Evolutionary conservation across 2,888 invertebrate genomes (phyloP).

Genomic region (Boloria selene): DNA sequence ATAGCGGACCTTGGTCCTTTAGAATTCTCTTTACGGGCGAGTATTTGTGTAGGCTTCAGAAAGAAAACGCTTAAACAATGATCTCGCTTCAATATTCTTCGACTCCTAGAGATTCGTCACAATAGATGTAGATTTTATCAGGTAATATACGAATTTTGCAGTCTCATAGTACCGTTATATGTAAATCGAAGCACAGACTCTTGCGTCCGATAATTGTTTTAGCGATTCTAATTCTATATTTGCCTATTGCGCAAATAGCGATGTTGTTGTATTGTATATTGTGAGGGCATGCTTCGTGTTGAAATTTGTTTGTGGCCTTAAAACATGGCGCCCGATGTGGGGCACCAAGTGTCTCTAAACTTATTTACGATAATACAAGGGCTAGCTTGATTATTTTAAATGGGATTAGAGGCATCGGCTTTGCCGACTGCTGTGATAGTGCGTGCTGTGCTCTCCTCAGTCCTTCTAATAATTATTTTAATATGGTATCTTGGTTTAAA

Average conservation of each 20-base stretch:
- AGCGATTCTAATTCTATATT: slow-evolving; percentile 34
- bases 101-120: slow-evolving; percentile 55
- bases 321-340: slow-evolving; percentile 67
- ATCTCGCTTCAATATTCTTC: slow-evolving; percentile 69
- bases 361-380: slow-evolving; percentile 42
- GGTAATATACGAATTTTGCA: slow-evolving; percentile 42
- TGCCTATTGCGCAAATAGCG: slow-evolving; percentile 57
- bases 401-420: slow-evolving; percentile 56
- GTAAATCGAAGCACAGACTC: slow-evolving; percentile 55
- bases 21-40: slow-evolving; percentile 57
- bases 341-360: slow-evolving; percentile 58
- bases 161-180: slow-evolving; percentile 35
- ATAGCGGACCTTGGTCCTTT: slow-evolving; percentile 51
- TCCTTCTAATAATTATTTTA: slow-evolving; percentile 44
- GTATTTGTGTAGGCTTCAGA: slow-evolving; percentile 56
- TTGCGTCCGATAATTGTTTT: slow-evolving; percentile 65
- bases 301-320: slow-evolving; percentile 80
- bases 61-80: slow-evolving; percentile 67
- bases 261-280: slow-evolving; percentile 57
- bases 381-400: slow-evolving; percentile 34
- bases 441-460: slow-evolving; percentile 74
- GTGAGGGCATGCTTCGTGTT: slow-evolving; percentile 68
- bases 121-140: slow-evolving; percentile 55
- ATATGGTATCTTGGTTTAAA: slow-evolving; percentile 42
- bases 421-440: slow-evolving; percentile 76